These are phyloP conservation scores for Suillia variegata DNA, from an alignment of 2,888 invertebrate species.

Conservation along the genomic window DNA sequence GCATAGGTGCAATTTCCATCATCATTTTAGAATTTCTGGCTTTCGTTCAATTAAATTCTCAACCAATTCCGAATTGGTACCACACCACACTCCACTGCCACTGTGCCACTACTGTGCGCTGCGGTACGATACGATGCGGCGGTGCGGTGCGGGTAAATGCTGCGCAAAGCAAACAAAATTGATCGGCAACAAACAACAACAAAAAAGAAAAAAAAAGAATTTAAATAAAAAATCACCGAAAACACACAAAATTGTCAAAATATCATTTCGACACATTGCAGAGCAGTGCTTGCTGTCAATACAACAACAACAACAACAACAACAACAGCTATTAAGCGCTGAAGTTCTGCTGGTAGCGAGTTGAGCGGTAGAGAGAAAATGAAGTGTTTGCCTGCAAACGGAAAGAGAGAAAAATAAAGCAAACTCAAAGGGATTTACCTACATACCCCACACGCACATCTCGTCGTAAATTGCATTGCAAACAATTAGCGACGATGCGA, in stretches of 20 bases:
- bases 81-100: too few species aligned
- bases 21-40: neutral
- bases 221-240: neutral
- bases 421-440: neutral
- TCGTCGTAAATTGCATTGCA: slow-evolving; percentile 1
- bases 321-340: neutral
- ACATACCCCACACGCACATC: too few species aligned
- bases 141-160: neutral
- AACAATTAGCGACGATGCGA: neutral
- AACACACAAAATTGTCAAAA: neutral
- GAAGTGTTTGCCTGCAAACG: neutral
- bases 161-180: neutral
- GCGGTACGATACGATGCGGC: too few species aligned
- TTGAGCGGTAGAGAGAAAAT: too few species aligned
- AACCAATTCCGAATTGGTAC: neutral
- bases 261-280: neutral
- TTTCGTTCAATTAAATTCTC: slow-evolving; percentile 2
- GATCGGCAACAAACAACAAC: neutral
- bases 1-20: neutral
- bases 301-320: neutral
- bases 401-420: neutral
- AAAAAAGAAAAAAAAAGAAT: neutral
- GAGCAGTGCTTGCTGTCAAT: neutral
- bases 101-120: too few species aligned
- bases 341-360: too few species aligned